Percentiles rank a stretch among this genome's conserved stretches.
phyloP scores from a whole-genome alignment of 2,797 vertebrate genomes.

The Chaetodon trifasciatus region DNA sequence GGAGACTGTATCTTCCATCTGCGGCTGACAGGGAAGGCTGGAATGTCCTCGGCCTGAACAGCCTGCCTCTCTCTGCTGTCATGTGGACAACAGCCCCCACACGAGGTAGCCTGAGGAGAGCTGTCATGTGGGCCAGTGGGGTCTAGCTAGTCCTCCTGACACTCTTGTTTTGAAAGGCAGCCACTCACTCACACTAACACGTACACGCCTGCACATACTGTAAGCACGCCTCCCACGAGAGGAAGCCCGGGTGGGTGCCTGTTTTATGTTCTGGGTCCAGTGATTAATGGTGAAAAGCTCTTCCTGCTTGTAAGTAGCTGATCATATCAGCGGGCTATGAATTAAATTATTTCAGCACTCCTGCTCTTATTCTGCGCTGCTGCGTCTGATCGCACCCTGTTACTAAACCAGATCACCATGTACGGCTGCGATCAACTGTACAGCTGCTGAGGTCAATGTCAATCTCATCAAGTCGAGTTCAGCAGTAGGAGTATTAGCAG shows the following conservation, averaged over 20 bases:
- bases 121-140: constrained; percentile 66
- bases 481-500: constrained; percentile 4
- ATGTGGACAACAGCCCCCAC: constrained; percentile 68
- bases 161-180: constrained; percentile 58
- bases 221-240: constrained; percentile 56
- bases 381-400: constrained; percentile 44
- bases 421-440: constrained; percentile 4
- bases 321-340: constrained; percentile 56
- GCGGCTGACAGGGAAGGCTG: constrained; percentile 78
- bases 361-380: constrained; percentile 35
- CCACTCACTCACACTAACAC: constrained; percentile 47
- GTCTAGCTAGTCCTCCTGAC: constrained; percentile 41
- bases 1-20: constrained; percentile 79
- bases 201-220: constrained; percentile 41
- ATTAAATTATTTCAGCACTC: constrained; percentile 51
- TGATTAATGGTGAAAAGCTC: constrained; percentile 74
- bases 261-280: constrained; percentile 62
- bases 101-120: constrained; percentile 68
- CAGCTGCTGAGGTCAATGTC: not conserved
- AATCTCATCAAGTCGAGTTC: constrained; percentile 11
- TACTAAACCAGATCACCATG: constrained; percentile 30
- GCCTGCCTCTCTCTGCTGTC: constrained; percentile 76
- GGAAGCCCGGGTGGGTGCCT: constrained; percentile 66
- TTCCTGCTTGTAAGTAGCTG: constrained; percentile 66
- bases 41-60: constrained; percentile 81